phyloP scores from a whole-genome alignment of 35 echinoderm and acorn worm genomes.

The Acanthaster planci region DNA sequence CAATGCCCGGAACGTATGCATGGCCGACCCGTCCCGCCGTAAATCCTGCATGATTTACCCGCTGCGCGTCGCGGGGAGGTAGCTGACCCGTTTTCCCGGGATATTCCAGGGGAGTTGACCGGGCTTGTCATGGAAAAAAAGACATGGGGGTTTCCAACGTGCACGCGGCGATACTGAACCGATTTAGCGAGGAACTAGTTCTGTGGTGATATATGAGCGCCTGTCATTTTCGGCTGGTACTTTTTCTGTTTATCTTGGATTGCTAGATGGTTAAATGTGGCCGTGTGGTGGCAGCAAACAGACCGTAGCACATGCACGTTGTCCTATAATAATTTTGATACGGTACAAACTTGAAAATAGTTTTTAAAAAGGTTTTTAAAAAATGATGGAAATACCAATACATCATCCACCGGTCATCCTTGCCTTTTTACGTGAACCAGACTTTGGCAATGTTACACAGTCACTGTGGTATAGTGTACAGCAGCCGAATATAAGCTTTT shows the following conservation, averaged over 20 bases:
- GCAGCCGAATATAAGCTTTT: no score
- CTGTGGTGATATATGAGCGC: background rate
- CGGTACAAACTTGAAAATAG: no score
- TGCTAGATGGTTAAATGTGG: background rate
- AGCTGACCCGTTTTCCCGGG: no score
- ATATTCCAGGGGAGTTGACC: no score
- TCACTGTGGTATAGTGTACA: no score
- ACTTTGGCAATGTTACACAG: no score
- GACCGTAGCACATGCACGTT: no score
- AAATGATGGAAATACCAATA: no score
- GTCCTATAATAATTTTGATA: no score
- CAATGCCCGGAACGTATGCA: background rate
- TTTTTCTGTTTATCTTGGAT: background rate
- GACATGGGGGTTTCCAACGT: background rate
- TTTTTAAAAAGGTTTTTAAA: no score
- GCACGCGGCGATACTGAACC: background rate
- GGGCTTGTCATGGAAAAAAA: background rate
- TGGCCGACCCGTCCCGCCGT: background rate
- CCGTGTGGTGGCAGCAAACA: slow-evolving; percentile 26
- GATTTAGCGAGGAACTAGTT: slow-evolving; percentile 5
- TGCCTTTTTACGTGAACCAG: no score
- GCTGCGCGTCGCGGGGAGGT: background rate
- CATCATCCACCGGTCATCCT: no score
- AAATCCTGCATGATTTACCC: background rate
- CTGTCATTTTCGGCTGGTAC: background rate